Base-by-base conservation (phyloP, 2,888 invertebrate species). In the Drosophila ezoana region DNA sequence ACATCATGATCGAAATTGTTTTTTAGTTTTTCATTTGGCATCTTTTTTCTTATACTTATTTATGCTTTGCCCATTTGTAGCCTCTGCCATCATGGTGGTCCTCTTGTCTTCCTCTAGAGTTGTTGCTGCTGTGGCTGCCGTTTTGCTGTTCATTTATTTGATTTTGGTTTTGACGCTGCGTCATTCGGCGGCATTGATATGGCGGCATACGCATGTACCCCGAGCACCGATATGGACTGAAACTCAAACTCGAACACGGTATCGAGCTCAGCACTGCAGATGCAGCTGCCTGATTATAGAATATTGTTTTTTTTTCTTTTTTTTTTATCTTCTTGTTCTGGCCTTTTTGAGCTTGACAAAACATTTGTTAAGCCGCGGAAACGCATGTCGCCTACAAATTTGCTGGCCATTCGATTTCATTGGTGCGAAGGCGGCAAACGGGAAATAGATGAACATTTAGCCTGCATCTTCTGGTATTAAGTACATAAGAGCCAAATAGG, bases 1-100 rank as follows among this genome's bases (percentile, higher is more conserved):
- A 87, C 87, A 84, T 83, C 75, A 88, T 87, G 85, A 85, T 87
- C 79, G 80, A 89, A 85, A 84, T 89, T 87, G 78, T 83, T 86
- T 81, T 80, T 83, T 75, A 78, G 54, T 69, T 68, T 81, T 68
- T 43, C 65, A 76, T 76, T 88, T 86, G 88, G 83, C 87, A 86
- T 88, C 72, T 72, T 83, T 80, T 68, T 67, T 73, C 64, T 63
- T 66, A 66, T 76, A 69, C 77, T 74, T 85, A 69, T 82, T 75
- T 83, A 81, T 84, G 72, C 89, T 76, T 84, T 85, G 85, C 77
- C 89, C 89, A 85, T 85, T 85, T 89, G 84, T 79, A 87, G 87
- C 68, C 72, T 43, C 62, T 64, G 76, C 71, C 89, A 84, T 73
- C 84, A 85, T 89, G 85, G 85, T 85, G 85, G 85, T 85, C 85